phyloP scores from a whole-genome alignment of 2,888 invertebrate genomes.

The Morpho deidamia region DNA sequence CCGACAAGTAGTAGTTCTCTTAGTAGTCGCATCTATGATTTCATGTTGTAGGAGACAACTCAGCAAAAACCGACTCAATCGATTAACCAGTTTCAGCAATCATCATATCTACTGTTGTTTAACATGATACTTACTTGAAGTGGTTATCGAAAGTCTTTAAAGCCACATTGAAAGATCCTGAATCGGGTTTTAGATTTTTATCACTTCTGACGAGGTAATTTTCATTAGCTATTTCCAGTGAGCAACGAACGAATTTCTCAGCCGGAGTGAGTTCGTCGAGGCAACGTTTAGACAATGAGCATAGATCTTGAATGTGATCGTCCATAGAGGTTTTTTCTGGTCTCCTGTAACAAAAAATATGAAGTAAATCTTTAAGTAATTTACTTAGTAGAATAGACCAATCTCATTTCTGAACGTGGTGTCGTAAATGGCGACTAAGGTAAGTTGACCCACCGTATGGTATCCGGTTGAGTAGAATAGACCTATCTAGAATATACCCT shows the following conservation, averaged over 20 bases:
- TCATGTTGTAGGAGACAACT: too few relatives aligned
- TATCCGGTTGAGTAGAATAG: too few relatives aligned
- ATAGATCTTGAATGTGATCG: slow-evolving; percentile 50
- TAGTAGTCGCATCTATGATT: too few relatives aligned
- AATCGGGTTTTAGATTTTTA: slow-evolving; percentile 49
- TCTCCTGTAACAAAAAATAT: slow-evolving; percentile 32
- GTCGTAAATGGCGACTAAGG: too few relatives aligned
- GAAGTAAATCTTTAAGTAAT: not conserved
- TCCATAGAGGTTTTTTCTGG: slow-evolving; percentile 59
- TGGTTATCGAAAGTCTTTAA: slow-evolving; percentile 58
- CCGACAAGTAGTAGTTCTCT: too few relatives aligned
- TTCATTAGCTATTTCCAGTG: slow-evolving; percentile 50
- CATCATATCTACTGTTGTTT: too few relatives aligned
- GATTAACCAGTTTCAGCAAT: too few relatives aligned
- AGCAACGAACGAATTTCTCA: slow-evolving; percentile 52
- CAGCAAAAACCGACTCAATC: not conserved
- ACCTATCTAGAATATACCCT: too few relatives aligned
- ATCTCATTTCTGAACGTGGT: too few relatives aligned
- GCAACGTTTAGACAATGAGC: slow-evolving; percentile 49
- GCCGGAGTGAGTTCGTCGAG: slow-evolving; percentile 49
- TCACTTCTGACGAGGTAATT: slow-evolving; percentile 59
- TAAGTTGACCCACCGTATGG: too few relatives aligned
- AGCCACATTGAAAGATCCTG: slow-evolving; percentile 50
- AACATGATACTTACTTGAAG: slow-evolving; percentile 43
- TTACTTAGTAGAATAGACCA: too few relatives aligned